phyloP scores from a whole-genome alignment of 2,888 invertebrate species.

The Metallyticus violacea region DNA sequence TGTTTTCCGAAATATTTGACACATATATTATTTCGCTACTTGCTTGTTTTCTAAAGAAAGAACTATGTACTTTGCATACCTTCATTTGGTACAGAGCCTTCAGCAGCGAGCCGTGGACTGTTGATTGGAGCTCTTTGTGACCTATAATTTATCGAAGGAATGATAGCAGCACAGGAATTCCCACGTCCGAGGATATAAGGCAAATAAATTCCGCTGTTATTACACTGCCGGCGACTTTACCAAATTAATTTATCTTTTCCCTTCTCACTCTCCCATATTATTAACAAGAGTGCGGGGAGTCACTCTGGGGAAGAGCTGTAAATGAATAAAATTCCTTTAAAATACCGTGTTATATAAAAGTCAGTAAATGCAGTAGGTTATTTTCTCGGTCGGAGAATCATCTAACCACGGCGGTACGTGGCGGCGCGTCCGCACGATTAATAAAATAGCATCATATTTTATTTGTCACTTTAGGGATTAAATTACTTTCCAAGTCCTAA shows the following conservation, averaged over 20 bases:
- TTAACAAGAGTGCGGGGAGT: neutral
- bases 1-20: too few relatives aligned
- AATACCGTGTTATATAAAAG: slow-evolving; percentile 1
- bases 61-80: too few relatives aligned
- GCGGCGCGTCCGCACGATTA: neutral
- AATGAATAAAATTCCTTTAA: slow-evolving; percentile 9
- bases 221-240: neutral
- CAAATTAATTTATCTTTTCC: neutral
- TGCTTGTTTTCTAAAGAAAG: too few relatives aligned
- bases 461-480: slow-evolving; percentile 16
- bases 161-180: neutral
- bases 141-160: neutral
- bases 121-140: neutral
- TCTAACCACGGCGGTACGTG: neutral
- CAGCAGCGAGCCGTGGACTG: too few relatives aligned
- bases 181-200: neutral
- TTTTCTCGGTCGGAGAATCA: neutral
- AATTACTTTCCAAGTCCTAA: slow-evolving; percentile 1
- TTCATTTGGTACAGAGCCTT: too few relatives aligned
- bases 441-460: slow-evolving; percentile 17
- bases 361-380: neutral
- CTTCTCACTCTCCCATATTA: neutral
- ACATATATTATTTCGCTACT: too few relatives aligned
- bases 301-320: neutral
- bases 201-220: neutral